Conservation (phyloP, 1,140 invertebrate genomes). For the Paraescarpia echinospica region DNA sequence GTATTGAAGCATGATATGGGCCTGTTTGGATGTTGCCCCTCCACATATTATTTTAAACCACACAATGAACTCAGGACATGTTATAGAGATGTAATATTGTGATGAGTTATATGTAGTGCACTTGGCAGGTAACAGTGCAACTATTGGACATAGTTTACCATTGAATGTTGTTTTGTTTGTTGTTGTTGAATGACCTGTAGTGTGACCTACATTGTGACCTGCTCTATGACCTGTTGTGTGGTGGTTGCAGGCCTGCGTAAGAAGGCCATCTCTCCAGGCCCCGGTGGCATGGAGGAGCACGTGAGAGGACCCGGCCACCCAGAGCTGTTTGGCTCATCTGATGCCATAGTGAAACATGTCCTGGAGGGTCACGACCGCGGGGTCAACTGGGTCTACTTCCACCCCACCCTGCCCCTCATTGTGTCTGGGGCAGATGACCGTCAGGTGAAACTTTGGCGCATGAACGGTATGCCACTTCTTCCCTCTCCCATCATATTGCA, state of each 20-base stretch:
- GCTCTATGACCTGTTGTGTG: background rate
- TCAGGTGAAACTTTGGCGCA: conserved; percentile 97
- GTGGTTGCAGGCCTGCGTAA: conserved; percentile 74
- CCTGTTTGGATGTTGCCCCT: too few relatives aligned
- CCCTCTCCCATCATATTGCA: background rate
- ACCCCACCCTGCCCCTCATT: conserved; percentile 91
- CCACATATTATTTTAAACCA: too few relatives aligned
- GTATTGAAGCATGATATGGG: too few relatives aligned
- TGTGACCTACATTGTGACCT: too few relatives aligned
- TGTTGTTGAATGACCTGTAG: too few relatives aligned
- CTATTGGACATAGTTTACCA: too few relatives aligned
- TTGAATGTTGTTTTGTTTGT: too few relatives aligned
- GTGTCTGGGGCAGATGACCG: conserved; percentile 97
- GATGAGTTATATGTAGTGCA: too few relatives aligned
- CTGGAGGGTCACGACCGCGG: conserved; percentile 82
- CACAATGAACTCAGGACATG: too few relatives aligned
- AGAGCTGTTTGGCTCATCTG: conserved; percentile 95
- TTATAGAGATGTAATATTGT: too few relatives aligned
- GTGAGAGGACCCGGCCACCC: conserved; percentile 81
- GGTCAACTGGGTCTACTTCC: conserved; percentile 98
- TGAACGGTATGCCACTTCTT: conserved; percentile 81
- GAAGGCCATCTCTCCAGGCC: conserved; percentile 95
- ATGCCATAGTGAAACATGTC: conserved; percentile 97
- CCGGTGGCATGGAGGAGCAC: conserved; percentile 85
- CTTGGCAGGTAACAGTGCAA: too few relatives aligned